phyloP scores from a whole-genome alignment of 2,797 vertebrate species.

The Tenualosa ilisha region DNA sequence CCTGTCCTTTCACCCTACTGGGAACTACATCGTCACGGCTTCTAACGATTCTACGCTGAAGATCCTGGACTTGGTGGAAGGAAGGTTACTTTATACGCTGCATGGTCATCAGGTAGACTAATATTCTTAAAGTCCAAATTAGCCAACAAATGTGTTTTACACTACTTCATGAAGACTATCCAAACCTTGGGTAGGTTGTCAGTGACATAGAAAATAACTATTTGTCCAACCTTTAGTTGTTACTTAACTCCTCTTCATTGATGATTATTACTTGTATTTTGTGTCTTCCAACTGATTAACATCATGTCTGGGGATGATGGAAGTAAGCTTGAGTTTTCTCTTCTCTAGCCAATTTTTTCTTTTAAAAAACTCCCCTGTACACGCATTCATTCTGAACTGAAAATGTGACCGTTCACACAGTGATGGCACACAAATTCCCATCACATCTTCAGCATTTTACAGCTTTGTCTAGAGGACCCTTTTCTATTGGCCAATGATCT shows the following conservation, averaged over 20 bases:
- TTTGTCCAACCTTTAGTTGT: too few relatives aligned
- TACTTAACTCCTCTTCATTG: too few relatives aligned
- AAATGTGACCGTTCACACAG: not conserved
- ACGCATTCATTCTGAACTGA: not conserved
- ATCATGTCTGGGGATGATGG: not conserved
- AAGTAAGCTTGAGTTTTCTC: not conserved
- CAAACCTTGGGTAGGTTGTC: not conserved
- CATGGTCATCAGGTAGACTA: constrained; percentile 90
- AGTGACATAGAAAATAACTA: too few relatives aligned
- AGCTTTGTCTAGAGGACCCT: constrained; percentile 8
- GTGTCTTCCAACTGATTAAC: not conserved
- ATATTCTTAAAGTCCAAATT: not conserved
- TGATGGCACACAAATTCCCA: not conserved
- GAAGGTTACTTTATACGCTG: constrained; percentile 90
- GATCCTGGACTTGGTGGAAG: constrained; percentile 92
- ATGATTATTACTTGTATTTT: too few relatives aligned
- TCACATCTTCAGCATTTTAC: constrained; percentile 6
- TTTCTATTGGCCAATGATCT: not conserved
- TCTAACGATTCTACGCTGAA: constrained; percentile 94
- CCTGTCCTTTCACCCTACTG: constrained; percentile 90
- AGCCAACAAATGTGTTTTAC: not conserved
- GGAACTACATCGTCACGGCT: constrained; percentile 91
- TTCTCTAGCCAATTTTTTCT: too few relatives aligned
- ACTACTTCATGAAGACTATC: not conserved
- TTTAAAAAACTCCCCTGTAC: too few relatives aligned